A percentile compares a stretch with the other conserved stretches of the same genome.
Conservation (phyloP, 1,140 invertebrate species). For the Psilanteris sp. region DNA sequence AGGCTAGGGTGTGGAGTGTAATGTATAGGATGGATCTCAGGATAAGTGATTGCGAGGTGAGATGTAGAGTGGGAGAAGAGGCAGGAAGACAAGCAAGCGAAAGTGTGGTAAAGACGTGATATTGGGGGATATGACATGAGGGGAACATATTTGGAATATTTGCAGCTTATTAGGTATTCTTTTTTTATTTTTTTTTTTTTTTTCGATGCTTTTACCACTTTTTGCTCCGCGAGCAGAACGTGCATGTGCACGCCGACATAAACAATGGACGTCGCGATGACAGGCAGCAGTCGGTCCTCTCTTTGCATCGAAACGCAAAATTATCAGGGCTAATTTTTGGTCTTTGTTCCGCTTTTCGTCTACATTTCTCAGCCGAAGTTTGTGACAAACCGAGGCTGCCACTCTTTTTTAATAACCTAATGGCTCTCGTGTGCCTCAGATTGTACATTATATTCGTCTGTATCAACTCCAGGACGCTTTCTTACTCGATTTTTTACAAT, state of each 20-base stretch:
- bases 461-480: conserved; percentile 52
- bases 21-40: no score
- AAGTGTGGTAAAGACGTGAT: no score
- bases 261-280: conserved; percentile 42
- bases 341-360: conserved; percentile 67
- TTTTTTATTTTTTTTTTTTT: no score
- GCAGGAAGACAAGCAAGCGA: no score
- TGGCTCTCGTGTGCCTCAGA: conserved; percentile 72
- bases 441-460: conserved; percentile 69
- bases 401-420: conserved; percentile 79
- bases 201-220: conserved; percentile 34
- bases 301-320: conserved; percentile 70
- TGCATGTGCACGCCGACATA: conserved; percentile 26
- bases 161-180: no score
- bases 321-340: conserved; percentile 75
- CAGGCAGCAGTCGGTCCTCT: conserved; percentile 39
- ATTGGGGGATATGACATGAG: no score
- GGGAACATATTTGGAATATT: no score
- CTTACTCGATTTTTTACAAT: conserved; percentile 60
- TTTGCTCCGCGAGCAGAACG: conserved; percentile 7
- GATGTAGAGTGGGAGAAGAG: no score
- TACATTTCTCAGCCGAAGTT: conserved; percentile 63
- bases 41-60: no score
- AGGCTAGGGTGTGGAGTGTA: no score
- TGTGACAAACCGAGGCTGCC: conserved; percentile 67